A percentile compares a stretch with the other conserved stretches of the same genome.
phyloP scores from a whole-genome alignment of 2,888 invertebrate genomes.

The Melanostoma mellinum region DNA sequence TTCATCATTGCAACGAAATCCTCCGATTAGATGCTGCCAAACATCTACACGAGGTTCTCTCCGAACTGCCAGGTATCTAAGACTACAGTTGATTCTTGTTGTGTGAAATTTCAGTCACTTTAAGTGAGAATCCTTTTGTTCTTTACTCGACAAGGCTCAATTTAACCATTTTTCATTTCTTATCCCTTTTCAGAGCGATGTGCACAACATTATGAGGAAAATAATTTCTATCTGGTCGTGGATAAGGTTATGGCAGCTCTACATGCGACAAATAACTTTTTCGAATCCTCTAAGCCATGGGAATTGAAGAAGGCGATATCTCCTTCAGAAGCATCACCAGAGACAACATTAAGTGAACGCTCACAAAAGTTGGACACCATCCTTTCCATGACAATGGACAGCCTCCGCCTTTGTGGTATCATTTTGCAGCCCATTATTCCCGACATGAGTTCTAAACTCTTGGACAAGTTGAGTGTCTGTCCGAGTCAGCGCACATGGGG shows the following conservation, averaged over 20 bases:
- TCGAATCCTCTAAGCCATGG: constrained; percentile 95
- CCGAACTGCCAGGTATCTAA: constrained; percentile 84
- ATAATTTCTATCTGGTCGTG: constrained; percentile 91
- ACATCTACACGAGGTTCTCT: constrained; percentile 84
- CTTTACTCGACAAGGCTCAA: background rate
- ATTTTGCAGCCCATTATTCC: constrained; percentile 94
- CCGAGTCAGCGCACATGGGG: constrained; percentile 83
- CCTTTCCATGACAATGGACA: constrained; percentile 92
- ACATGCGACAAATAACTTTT: constrained; percentile 92
- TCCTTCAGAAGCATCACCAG: constrained; percentile 14
- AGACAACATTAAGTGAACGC: constrained; percentile 78
- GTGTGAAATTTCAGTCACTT: constrained; percentile 52
- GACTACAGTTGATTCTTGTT: constrained; percentile 57
- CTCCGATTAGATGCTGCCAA: constrained; percentile 82
- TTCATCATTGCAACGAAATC: constrained; percentile 82
- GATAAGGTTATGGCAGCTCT: constrained; percentile 89
- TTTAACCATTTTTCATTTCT: constrained; percentile 19
- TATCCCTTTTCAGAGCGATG: constrained; percentile 84
- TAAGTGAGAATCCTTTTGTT: constrained; percentile 27
- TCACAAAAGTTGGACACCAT: constrained; percentile 87
- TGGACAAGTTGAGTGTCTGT: constrained; percentile 87
- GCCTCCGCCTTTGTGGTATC: constrained; percentile 90
- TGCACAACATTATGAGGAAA: constrained; percentile 87
- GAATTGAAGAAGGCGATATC: constrained; percentile 85
- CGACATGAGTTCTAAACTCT: constrained; percentile 85